phyloP scores from a whole-genome alignment of 1,140 invertebrate genomes.

The Drosophila yakuba region DNA sequence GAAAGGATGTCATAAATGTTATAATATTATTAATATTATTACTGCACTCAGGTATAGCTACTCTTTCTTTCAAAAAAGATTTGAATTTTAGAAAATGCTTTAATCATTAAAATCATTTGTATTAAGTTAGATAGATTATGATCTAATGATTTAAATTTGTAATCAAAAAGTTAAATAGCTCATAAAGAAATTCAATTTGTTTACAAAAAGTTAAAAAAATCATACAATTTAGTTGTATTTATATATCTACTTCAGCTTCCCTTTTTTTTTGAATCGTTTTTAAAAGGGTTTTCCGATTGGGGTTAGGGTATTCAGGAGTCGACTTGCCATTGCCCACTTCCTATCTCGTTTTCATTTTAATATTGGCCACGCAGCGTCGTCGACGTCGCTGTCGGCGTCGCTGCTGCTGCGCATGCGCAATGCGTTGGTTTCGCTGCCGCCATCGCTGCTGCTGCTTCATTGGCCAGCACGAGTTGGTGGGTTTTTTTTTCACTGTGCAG shows the following conservation, averaged over 20 bases:
- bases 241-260: neutral
- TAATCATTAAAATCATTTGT: too few species aligned
- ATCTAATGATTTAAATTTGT: too few species aligned
- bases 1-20: too few species aligned
- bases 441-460: constrained; percentile 10
- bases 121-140: too few species aligned
- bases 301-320: neutral
- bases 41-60: too few species aligned
- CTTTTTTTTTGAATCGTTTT: neutral
- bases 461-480: neutral
- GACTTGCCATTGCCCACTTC: neutral
- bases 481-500: neutral
- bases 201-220: neutral
- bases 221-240: neutral
- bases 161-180: too few species aligned
- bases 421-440: constrained; percentile 32
- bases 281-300: neutral
- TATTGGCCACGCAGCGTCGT: constrained; percentile 45
- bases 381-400: constrained; percentile 21
- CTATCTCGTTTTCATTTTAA: constrained; percentile 52
- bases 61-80: neutral
- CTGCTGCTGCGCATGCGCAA: constrained; percentile 51
- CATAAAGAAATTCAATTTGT: neutral
- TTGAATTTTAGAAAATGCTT: neutral
- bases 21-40: too few species aligned